These are phyloP conservation scores for Lasioglossum lativentre DNA, from an alignment of 2,888 invertebrate species.

Conservation along the genomic window DNA sequence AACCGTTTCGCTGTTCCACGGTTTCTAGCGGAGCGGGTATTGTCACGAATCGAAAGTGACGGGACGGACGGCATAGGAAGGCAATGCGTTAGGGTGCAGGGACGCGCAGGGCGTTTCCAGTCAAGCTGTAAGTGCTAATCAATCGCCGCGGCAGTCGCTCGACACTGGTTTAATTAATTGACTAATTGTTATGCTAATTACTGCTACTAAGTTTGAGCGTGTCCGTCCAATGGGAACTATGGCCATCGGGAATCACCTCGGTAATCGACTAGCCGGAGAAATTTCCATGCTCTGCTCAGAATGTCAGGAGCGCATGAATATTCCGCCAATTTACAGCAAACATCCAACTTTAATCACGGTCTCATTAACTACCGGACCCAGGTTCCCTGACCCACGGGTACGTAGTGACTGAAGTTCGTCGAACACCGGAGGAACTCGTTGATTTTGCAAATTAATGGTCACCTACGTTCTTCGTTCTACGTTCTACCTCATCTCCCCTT, in stretches of 20 bases:
- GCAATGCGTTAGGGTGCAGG: not conserved
- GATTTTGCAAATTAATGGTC: constrained; percentile 18
- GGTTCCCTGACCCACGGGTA: constrained; percentile 8
- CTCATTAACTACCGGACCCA: constrained; percentile 37
- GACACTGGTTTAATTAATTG: constrained; percentile 59
- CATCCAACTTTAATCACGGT: constrained; percentile 53
- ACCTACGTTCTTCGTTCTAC: not conserved
- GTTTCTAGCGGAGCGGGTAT: not conserved
- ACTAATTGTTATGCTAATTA: constrained; percentile 65
- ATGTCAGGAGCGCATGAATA: constrained; percentile 45
- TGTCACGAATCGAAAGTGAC: constrained; percentile 3
- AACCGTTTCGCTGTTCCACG: not conserved
- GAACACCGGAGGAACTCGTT: constrained; percentile 11
- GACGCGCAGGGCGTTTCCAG: not conserved
- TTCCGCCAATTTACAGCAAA: constrained; percentile 42
- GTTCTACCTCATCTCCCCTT: not conserved
- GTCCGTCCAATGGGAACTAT: constrained; percentile 41
- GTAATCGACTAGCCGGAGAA: constrained; percentile 48
- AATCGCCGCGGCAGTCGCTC: constrained; percentile 42
- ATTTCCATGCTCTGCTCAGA: constrained; percentile 51
- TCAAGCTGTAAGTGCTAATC: constrained; percentile 52
- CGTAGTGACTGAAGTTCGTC: not conserved
- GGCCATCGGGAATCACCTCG: constrained; percentile 56
- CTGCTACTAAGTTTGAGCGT: constrained; percentile 54
- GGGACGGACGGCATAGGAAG: not conserved